Conservation (phyloP, 2,888 invertebrate species). For the Acanthoscelides obtectus region DNA sequence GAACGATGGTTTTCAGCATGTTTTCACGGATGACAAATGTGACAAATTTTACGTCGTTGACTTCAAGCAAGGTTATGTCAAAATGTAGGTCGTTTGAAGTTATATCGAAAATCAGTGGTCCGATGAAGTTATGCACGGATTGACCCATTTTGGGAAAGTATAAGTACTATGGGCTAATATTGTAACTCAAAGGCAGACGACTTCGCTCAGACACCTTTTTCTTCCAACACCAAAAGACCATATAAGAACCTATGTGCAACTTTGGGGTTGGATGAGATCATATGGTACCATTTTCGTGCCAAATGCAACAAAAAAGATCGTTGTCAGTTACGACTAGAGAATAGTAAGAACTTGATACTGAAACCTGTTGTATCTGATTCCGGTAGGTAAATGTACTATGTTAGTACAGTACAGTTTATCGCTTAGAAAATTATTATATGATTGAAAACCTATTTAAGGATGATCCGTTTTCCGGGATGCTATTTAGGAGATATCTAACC, state of each 20-base stretch:
- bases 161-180: neutral
- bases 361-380: neutral
- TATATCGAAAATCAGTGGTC: neutral
- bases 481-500: too few species aligned
- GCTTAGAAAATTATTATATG: too few species aligned
- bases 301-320: too few species aligned
- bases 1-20: too few species aligned
- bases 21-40: too few species aligned
- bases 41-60: neutral
- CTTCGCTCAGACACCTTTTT: neutral
- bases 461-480: too few species aligned
- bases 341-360: too few species aligned
- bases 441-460: too few species aligned
- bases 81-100: neutral
- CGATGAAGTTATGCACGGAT: neutral
- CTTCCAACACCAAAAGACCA: neutral
- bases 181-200: neutral
- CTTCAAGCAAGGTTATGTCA: neutral
- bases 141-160: neutral
- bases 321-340: too few species aligned
- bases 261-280: too few species aligned
- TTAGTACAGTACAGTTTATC: too few species aligned
- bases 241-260: neutral
- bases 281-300: too few species aligned
- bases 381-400: neutral